phyloP scores from a whole-genome alignment of 1,140 invertebrate species.

The Drosophila pruinosa region DNA sequence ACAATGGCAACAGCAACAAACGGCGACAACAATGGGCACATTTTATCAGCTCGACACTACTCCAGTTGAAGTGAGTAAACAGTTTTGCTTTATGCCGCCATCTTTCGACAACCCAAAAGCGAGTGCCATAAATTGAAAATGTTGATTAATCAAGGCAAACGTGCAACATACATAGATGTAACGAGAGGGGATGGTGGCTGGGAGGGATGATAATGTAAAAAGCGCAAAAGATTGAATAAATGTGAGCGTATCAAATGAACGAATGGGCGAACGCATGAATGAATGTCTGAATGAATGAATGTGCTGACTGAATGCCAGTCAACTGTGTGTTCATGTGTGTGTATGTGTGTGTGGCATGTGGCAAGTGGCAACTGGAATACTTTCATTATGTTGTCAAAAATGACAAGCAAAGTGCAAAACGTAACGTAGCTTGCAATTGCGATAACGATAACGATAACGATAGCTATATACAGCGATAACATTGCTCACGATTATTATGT shows the following conservation, averaged over 20 bases:
- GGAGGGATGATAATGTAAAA: conserved; percentile 50
- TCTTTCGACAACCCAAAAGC: conserved; percentile 15
- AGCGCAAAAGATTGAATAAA: conserved; percentile 48
- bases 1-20: conserved; percentile 17
- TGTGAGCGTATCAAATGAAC: conserved; percentile 40
- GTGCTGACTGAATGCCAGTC: not conserved
- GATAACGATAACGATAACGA: conserved; percentile 64
- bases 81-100: conserved; percentile 64
- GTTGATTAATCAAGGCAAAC: conserved; percentile 75
- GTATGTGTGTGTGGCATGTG: conserved; percentile 28
- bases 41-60: conserved; percentile 71
- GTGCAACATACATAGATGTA: conserved; percentile 12
- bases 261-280: conserved; percentile 21
- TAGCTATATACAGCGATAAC: conserved; percentile 9
- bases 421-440: conserved; percentile 62
- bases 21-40: conserved; percentile 30
- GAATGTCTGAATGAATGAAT: conserved; percentile 5
- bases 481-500: not conserved
- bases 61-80: conserved; percentile 73
- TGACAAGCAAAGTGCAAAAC: conserved; percentile 47
- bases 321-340: not conserved
- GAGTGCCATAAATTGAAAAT: conserved; percentile 77
- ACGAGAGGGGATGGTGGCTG: not conserved
- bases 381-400: conserved; percentile 67
- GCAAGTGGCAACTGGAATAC: conserved; percentile 40